These are phyloP conservation scores for Apostichopus parvimensis DNA, from an alignment of 35 echinoderm and acorn worm species.

Conservation along the genomic window DNA sequence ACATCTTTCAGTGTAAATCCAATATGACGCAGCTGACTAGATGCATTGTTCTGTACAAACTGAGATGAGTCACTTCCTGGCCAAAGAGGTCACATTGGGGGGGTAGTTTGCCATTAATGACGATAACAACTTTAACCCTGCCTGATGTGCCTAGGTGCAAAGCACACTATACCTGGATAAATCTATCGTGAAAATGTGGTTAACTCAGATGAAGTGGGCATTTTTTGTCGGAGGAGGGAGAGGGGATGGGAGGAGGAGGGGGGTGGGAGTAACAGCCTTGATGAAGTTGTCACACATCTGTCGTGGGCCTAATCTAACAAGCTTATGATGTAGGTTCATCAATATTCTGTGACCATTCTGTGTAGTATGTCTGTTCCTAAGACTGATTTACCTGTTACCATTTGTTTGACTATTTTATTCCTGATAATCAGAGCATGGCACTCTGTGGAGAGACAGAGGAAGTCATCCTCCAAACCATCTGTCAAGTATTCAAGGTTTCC, in stretches of 20 bases:
- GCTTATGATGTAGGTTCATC: neutral
- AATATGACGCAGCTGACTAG: no score
- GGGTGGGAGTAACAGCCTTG: neutral
- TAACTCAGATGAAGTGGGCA: no score
- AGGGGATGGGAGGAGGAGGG: neutral
- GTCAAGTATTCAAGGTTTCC: constrained; percentile 83
- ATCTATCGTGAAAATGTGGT: no score
- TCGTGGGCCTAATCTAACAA: neutral
- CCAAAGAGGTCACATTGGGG: no score
- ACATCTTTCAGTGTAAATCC: neutral
- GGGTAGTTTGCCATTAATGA: no score
- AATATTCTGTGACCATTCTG: neutral
- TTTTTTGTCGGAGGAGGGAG: neutral
- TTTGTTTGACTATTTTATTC: neutral
- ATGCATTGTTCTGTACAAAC: no score
- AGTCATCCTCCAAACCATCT: constrained; percentile 65
- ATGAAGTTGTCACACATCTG: neutral
- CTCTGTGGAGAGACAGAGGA: constrained; percentile 72
- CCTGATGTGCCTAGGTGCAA: no score
- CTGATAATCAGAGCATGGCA: constrained; percentile 9
- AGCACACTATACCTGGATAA: no score
- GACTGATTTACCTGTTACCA: neutral
- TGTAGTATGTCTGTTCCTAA: neutral
- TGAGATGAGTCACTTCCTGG: no score
- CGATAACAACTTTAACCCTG: no score